These are phyloP conservation scores for Amblyornis subalaris DNA, from an alignment of 2,113 vertebrate species.

Conservation along the genomic window DNA sequence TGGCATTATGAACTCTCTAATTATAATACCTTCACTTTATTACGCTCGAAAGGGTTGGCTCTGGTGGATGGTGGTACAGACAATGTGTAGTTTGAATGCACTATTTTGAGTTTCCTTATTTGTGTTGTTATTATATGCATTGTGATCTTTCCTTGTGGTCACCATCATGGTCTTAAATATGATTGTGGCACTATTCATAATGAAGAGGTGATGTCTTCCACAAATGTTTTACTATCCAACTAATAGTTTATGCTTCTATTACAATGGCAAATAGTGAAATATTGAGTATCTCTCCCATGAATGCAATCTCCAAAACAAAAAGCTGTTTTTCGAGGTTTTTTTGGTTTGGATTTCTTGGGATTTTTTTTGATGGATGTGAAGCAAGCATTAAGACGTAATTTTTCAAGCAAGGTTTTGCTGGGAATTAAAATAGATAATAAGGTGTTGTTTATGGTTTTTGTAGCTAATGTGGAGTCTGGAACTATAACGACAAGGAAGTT, in stretches of 20 bases:
- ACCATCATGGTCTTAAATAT: background rate
- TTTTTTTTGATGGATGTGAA: background rate
- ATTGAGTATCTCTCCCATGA: background rate
- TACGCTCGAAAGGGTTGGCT: background rate
- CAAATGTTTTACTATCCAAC: background rate
- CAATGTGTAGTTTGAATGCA: background rate
- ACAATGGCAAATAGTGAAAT: background rate
- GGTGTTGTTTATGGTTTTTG: background rate
- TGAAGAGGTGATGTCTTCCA: background rate
- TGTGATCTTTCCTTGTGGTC: background rate
- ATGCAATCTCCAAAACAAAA: background rate
- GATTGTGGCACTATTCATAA: background rate
- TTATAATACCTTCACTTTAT: constrained; percentile 35
- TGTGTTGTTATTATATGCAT: background rate
- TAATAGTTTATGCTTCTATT: background rate
- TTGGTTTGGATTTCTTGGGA: background rate
- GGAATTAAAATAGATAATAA: background rate
- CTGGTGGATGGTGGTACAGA: background rate
- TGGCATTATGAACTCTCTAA: constrained; percentile 26
- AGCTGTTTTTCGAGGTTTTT: background rate
- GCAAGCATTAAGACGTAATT: background rate
- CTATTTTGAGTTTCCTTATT: background rate
- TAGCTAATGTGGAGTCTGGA: background rate
- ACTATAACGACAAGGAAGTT: background rate
- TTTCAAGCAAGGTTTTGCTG: background rate